Evolutionary conservation across 2,113 vertebrate species (phyloP).

Genomic region (Carassius auratus): DNA sequence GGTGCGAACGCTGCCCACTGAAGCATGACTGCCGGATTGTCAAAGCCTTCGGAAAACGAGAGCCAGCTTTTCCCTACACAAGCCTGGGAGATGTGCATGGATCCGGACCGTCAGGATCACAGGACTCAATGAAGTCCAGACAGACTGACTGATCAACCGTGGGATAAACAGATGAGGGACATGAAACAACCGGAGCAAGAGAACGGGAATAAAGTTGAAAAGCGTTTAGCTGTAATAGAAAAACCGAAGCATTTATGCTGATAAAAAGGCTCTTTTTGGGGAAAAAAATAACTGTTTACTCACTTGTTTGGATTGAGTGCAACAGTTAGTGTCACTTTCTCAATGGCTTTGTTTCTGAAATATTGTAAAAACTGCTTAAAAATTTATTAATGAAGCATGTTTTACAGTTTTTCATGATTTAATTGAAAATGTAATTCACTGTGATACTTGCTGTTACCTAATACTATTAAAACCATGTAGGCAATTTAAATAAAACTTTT

Average conservation of each 20-base stretch:
- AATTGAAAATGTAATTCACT: too few species aligned
- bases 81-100: neutral
- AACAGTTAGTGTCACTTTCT: neutral
- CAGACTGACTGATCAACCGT: neutral
- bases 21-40: constrained; percentile 55
- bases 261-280: too few species aligned
- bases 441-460: too few species aligned
- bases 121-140: neutral
- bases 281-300: neutral
- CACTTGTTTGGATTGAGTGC: neutral
- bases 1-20: constrained; percentile 26
- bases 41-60: constrained; percentile 48
- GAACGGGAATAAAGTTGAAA: neutral
- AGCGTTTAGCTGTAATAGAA: neutral
- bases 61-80: constrained; percentile 5
- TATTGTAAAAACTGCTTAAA: too few species aligned
- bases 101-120: neutral
- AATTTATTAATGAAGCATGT: too few species aligned
- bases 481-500: too few species aligned
- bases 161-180: neutral
- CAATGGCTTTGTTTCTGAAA: too few species aligned
- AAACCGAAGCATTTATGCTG: neutral
- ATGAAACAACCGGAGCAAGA: neutral
- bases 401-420: too few species aligned
- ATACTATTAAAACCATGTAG: too few species aligned